These are phyloP conservation scores for Micromussa lordhowensis DNA, from an alignment of 92 coral and sea anemone genomes.

Conservation along the genomic window DNA sequence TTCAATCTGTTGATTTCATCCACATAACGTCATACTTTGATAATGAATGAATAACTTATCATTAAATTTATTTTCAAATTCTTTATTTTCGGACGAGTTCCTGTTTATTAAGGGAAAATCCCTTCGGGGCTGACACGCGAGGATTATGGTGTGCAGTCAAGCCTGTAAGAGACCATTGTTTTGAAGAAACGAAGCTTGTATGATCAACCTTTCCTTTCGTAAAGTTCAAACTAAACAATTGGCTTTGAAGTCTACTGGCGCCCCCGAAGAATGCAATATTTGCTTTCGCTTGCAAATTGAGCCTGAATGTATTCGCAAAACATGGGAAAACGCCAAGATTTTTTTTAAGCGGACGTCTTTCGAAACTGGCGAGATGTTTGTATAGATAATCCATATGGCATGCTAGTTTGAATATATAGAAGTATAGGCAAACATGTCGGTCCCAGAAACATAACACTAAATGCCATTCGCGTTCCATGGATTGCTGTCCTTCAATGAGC, in stretches of 20 bases:
- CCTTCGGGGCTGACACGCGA: background rate
- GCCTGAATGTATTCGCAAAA: background rate
- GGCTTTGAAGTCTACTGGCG: background rate
- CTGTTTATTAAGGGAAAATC: slow-evolving; percentile 41
- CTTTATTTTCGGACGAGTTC: background rate
- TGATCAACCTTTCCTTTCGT: background rate
- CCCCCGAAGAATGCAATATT: background rate
- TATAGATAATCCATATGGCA: background rate
- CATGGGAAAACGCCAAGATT: background rate
- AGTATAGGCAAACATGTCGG: background rate
- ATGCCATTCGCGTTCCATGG: background rate
- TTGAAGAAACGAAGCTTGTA: background rate
- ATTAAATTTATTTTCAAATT: slow-evolving; percentile 2
- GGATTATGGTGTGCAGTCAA: no score
- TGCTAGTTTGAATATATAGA: background rate
- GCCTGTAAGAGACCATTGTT: background rate
- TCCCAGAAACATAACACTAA: background rate
- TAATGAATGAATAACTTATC: no score
- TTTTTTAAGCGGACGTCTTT: background rate
- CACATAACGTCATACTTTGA: background rate
- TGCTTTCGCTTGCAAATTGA: background rate
- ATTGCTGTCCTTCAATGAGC: background rate
- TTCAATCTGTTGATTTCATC: background rate
- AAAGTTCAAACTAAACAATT: background rate
- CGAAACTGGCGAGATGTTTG: background rate